phyloP scores from a whole-genome alignment of 2,797 vertebrate genomes.

The Syndactyla subalaris region DNA sequence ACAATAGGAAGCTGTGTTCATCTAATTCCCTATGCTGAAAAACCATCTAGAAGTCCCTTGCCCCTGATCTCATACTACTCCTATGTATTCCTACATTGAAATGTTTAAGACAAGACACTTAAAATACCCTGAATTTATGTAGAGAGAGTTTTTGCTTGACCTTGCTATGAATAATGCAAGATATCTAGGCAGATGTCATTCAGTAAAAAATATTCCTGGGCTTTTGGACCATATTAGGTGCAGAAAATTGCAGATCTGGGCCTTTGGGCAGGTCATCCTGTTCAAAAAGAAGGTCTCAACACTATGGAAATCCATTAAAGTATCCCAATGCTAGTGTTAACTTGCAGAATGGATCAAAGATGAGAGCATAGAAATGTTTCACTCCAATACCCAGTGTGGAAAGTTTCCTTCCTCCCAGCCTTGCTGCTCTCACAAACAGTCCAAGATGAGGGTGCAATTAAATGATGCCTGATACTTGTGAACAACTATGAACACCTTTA shows the following conservation, averaged over 20 bases:
- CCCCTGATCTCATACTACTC: neutral
- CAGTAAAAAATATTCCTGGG: neutral
- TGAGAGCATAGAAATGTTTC: neutral
- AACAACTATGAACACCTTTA: neutral
- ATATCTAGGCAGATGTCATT: neutral
- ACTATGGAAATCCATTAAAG: neutral
- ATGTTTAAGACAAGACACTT: neutral
- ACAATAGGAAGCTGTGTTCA: neutral
- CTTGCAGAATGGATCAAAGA: neutral
- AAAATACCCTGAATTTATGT: neutral
- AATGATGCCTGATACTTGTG: neutral
- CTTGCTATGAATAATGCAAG: neutral
- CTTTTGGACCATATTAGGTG: neutral
- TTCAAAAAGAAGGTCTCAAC: neutral
- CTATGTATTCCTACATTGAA: neutral
- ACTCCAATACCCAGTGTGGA: accelerated
- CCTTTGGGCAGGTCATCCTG: neutral
- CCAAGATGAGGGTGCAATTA: neutral
- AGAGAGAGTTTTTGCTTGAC: neutral
- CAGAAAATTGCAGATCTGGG: neutral
- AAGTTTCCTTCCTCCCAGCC: neutral
- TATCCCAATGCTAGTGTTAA: neutral
- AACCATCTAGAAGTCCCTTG: neutral
- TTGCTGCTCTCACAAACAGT: neutral
- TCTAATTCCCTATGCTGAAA: neutral